These are phyloP conservation scores for Vesta saturnalis DNA, from an alignment of 2,888 invertebrate species.

Conservation along the genomic window DNA sequence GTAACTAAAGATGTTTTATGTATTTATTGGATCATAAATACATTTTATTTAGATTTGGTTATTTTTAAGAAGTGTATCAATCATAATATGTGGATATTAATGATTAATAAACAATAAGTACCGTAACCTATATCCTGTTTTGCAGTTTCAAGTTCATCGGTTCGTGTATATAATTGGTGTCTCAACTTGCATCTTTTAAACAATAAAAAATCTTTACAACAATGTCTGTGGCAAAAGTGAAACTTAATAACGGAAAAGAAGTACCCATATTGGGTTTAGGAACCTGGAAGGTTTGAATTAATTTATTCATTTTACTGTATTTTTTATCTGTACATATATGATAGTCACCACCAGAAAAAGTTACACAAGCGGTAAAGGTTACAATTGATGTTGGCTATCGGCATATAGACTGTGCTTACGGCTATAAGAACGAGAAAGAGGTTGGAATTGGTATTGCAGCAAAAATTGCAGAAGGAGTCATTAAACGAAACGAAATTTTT, in stretches of 20 bases:
- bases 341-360: conserved; percentile 9
- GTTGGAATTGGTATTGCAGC: conserved; percentile 71
- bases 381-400: conserved; percentile 82
- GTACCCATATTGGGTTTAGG: conserved; percentile 72
- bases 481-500: conserved; percentile 76
- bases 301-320: conserved; percentile 52
- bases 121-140: too few relatives aligned
- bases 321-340: not conserved
- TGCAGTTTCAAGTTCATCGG: too few relatives aligned
- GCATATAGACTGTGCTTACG: conserved; percentile 78
- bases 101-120: too few relatives aligned
- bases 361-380: conserved; percentile 70
- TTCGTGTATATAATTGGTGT: too few relatives aligned
- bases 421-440: conserved; percentile 77
- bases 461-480: conserved; percentile 72
- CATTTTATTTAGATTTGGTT: too few relatives aligned
- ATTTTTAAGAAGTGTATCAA: too few relatives aligned
- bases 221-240: conserved; percentile 49
- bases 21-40: too few relatives aligned
- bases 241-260: conserved; percentile 67
- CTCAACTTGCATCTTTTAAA: too few relatives aligned
- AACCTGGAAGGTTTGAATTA: conserved; percentile 70
- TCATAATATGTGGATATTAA: too few relatives aligned
- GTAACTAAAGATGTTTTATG: too few relatives aligned
- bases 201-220: conserved; percentile 3